Conservation (phyloP, 2,888 invertebrate genomes). For the Epiblema foenella region DNA sequence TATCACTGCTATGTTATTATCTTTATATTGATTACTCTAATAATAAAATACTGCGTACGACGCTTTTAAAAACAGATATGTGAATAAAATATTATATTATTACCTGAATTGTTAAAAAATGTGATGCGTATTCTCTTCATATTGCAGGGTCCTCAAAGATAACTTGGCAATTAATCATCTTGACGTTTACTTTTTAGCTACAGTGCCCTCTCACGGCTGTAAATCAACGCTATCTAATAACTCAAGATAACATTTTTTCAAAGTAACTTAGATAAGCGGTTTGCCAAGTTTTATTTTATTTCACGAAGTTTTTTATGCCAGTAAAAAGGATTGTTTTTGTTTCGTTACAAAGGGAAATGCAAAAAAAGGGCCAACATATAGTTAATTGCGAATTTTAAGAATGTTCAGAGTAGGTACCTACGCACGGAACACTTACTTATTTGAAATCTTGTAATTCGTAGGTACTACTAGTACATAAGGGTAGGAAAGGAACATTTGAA, state of each 20-base stretch:
- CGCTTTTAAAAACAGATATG: neutral
- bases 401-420: no score
- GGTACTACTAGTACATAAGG: no score
- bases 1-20: neutral
- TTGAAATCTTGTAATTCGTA: no score
- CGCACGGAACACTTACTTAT: no score
- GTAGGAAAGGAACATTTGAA: no score
- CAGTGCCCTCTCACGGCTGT: slow-evolving; percentile 64
- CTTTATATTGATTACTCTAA: neutral
- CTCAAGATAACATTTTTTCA: slow-evolving; percentile 65
- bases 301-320: slow-evolving; percentile 6
- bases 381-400: no score
- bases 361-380: neutral
- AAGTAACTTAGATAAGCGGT: slow-evolving; percentile 29
- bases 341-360: neutral
- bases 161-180: slow-evolving; percentile 72
- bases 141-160: slow-evolving; percentile 32
- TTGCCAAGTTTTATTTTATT: slow-evolving; percentile 38
- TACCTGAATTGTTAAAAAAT: slow-evolving; percentile 1
- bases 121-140: slow-evolving; percentile 13
- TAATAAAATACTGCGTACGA: neutral
- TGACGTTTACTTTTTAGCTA: slow-evolving; percentile 64
- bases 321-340: neutral
- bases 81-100: neutral
- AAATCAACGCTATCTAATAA: slow-evolving; percentile 81